phyloP scores from a whole-genome alignment of 2,113 vertebrate species.

The Leucoraja erinaceus region DNA sequence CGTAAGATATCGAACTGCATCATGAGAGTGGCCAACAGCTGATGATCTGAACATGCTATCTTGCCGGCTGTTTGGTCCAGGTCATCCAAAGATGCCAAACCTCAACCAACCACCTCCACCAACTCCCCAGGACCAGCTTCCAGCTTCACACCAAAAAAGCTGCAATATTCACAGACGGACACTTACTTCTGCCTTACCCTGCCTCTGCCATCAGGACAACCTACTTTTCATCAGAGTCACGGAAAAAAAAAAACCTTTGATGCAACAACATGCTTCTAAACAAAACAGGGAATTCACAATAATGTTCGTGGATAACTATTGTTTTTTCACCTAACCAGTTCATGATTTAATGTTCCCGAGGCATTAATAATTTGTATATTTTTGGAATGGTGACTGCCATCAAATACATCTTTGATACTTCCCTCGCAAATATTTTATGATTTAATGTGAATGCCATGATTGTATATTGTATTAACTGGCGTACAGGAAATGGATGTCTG shows the following conservation, averaged over 20 bases:
- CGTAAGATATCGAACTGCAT: slow-evolving; percentile 67
- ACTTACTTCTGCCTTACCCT: slow-evolving; percentile 65
- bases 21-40: slow-evolving; percentile 55
- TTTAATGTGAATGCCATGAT: slow-evolving; percentile 72
- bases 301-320: background rate
- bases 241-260: slow-evolving; percentile 40
- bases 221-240: background rate
- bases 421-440: slow-evolving; percentile 53
- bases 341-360: slow-evolving; percentile 31
- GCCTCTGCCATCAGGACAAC: slow-evolving; percentile 49
- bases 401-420: slow-evolving; percentile 44
- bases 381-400: slow-evolving; percentile 31
- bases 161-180: slow-evolving; percentile 59
- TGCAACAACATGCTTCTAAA: slow-evolving; percentile 49
- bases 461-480: slow-evolving; percentile 59
- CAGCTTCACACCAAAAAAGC: slow-evolving; percentile 69
- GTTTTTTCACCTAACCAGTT: slow-evolving; percentile 6
- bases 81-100: slow-evolving; percentile 64
- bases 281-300: slow-evolving; percentile 47
- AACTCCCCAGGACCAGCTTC: slow-evolving; percentile 72
- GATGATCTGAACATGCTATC: slow-evolving; percentile 55
- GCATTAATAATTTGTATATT: slow-evolving; percentile 36
- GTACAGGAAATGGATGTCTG: slow-evolving; percentile 58
- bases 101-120: slow-evolving; percentile 63
- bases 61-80: slow-evolving; percentile 60